Base-by-base conservation (phyloP, 92 coral and sea anemone species). In the Siderastrea radians region DNA sequence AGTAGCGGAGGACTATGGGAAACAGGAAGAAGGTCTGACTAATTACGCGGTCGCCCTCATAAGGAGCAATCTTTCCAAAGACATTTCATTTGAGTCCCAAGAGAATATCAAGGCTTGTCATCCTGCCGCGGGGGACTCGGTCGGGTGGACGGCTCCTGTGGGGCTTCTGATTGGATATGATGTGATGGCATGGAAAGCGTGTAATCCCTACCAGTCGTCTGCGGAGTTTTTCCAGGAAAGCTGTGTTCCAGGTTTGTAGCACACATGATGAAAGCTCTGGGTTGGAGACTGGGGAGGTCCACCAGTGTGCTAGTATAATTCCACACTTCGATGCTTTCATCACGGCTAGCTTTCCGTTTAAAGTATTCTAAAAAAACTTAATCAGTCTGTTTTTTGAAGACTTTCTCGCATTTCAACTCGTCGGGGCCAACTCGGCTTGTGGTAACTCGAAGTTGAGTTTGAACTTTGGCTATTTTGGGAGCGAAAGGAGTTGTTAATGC, bases 181-280 rank as follows among this genome's bases (percentile, higher is more conserved):
- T 13, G 14, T 55, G 70, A 81, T 93, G 83, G 4, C 61, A 46
- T 86, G 77, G 88, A 78, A 77, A 47, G 54, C 60, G 0, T 93
- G 95, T 72, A 78, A 83, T 73, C 63, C 93, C 6, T 93, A 77
- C 75, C 62, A 75, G 46, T 85, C 91, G 15, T 83, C 93, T n/a
- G 95, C 88, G 49, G 80, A 75, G 57, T 90, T 61, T 59, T 93
- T 93, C 51, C 62, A 63, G 80, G 72, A 93, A 71, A 93, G 95
- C 73, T 93, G 95, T 48, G 95, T 93, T 9, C 95, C 95, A 90
- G 95, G 95, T 92, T 46, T 38, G 94, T 74, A 51, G 67, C 16
- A 60, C 46, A 16, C 59, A 26, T 26, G 38, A 26, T 26, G 38
- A 26, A 26, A 26, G 38, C 38, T 26, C 38, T 26, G 38, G 38